Evolutionary conservation across 2,888 invertebrate species (phyloP).

Genomic region (Athrips mouffetella): DNA sequence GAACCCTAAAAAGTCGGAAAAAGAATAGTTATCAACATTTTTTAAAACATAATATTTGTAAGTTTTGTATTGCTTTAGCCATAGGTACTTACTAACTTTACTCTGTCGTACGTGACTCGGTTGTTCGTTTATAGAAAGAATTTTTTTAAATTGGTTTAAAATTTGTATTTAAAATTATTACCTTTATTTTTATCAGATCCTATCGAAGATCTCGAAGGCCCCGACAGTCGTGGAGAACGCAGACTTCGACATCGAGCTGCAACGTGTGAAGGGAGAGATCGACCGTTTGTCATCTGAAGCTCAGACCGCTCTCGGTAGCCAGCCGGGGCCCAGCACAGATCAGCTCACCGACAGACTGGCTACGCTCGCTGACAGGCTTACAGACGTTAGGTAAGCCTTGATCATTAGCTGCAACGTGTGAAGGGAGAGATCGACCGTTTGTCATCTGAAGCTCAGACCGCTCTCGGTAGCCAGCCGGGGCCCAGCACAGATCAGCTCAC

Average conservation of each 20-base stretch:
- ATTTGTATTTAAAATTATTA: neutral
- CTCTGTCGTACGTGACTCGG: too few species aligned
- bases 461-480: conserved; percentile 83
- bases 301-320: conserved; percentile 79
- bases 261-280: conserved; percentile 86
- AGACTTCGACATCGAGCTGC: conserved; percentile 91
- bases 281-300: conserved; percentile 86
- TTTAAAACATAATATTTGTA: too few species aligned
- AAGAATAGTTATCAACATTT: too few species aligned
- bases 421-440: too few species aligned
- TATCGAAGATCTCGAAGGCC: conserved; percentile 93
- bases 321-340: conserved; percentile 85
- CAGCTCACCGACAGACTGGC: conserved; percentile 85
- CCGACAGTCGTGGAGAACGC: conserved; percentile 94
- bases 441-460: too few species aligned
- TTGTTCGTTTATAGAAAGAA: too few species aligned
- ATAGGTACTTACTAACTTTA: too few species aligned
- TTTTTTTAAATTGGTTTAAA: too few species aligned
- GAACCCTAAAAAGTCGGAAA: too few species aligned
- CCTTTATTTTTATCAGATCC: conserved; percentile 51
- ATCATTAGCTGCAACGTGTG: too few species aligned
- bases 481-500: conserved; percentile 84
- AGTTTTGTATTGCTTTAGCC: too few species aligned
- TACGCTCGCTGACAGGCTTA: conserved; percentile 82
- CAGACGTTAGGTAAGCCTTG: conserved; percentile 81